These are phyloP conservation scores for Sesia apiformis DNA, from an alignment of 2,888 invertebrate genomes.

Conservation along the genomic window DNA sequence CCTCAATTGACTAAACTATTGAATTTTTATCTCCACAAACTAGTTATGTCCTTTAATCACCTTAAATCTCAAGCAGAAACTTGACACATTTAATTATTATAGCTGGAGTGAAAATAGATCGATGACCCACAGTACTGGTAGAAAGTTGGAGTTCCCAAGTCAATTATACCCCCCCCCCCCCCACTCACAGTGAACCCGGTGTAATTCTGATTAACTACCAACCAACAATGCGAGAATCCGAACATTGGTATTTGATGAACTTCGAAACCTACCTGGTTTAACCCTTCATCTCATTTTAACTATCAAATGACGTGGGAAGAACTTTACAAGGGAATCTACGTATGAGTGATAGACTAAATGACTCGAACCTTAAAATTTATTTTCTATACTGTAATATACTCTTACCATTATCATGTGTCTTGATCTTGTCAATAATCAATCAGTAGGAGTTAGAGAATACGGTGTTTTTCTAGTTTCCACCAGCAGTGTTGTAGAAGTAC, in stretches of 20 bases:
- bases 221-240: constrained; percentile 12
- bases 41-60: no score
- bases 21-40: no score
- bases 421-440: no score
- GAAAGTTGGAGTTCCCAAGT: constrained; percentile 24
- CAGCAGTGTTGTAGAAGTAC: background rate
- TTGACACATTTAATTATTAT: no score
- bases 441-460: background rate
- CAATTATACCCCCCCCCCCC: constrained; percentile 18
- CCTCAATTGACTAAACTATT: no score
- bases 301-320: background rate
- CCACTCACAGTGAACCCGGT: constrained; percentile 9
- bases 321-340: no score
- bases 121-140: background rate
- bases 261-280: background rate
- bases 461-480: background rate
- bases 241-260: background rate
- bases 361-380: no score
- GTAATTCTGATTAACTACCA: constrained; percentile 18
- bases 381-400: no score
- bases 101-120: no score
- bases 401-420: no score
- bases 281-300: background rate
- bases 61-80: no score
- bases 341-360: no score